Conservation (phyloP, 2,888 invertebrate genomes). For the Leptogaster cylindrica region DNA sequence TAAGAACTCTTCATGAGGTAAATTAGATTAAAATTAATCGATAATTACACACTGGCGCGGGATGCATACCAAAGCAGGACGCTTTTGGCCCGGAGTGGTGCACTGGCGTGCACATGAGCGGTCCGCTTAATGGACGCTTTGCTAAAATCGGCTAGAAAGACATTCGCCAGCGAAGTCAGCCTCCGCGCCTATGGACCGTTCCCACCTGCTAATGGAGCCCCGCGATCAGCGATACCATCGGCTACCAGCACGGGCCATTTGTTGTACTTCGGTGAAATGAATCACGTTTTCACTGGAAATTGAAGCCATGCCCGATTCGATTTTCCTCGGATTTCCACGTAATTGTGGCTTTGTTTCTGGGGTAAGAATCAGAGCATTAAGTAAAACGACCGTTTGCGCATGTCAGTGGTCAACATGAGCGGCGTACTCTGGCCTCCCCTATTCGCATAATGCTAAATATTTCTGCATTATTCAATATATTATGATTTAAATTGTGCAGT, state of each 20-base stretch:
- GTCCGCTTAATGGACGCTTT: conserved; percentile 13
- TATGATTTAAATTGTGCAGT: too few species aligned
- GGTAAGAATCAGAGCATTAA: conserved; percentile 16
- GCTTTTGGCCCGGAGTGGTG: not conserved
- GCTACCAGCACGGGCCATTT: not conserved
- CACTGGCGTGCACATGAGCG: not conserved
- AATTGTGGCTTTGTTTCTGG: conserved; percentile 1
- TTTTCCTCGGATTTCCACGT: not conserved
- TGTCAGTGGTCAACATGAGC: too few species aligned
- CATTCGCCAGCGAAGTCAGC: not conserved
- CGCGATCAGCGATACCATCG: conserved; percentile 4
- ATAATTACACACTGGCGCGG: conserved; percentile 23
- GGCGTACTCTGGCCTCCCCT: too few species aligned
- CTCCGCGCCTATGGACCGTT: not conserved
- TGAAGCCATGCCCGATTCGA: not conserved
- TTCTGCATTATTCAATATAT: too few species aligned
- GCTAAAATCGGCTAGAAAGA: not conserved
- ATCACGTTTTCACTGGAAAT: conserved; percentile 35
- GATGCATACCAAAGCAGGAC: not conserved
- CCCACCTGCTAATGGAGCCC: not conserved
- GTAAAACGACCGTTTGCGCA: not conserved
- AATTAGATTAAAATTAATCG: conserved; percentile 38
- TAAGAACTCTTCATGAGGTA: conserved; percentile 22
- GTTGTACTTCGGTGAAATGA: conserved; percentile 30
- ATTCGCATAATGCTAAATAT: too few species aligned